Evolutionary conservation across 2,888 invertebrate species (phyloP), one percentile per base, ranked within the genome.

Genomic region (Cremastinae sp.): DNA sequence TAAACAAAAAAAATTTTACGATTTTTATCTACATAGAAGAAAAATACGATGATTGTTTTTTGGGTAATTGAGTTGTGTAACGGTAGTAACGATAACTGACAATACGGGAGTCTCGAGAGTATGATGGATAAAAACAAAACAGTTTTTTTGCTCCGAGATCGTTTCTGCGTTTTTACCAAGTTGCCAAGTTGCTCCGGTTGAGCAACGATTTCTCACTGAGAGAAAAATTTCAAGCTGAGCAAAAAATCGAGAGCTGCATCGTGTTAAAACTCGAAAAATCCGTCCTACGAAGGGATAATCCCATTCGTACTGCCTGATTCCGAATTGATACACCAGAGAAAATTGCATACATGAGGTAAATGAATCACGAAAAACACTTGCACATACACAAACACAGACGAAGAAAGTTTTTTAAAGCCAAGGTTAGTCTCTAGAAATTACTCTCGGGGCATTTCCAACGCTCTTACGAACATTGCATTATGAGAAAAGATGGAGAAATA

Each of bases 231-330:
- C 12, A 14, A 49, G 54, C 12, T 14, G 12, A 66, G 54, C 5
- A 45, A 51, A 58, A 49, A 62, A 65, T 49, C 43, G 34, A 74
- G 22, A 58, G 53, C 45, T n/a, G 54, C 61, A 51, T n/a, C n/a
- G n/a, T 43, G 68, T 72, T 51, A 53, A 72, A 74, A 73, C 72
- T 72, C 73, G 28, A 65, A 62, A 20, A 75, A 79, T 79, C 79
- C 79, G 79, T 79, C 79, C 79, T 79, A 58, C 49, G 65, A 58
- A 72, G 74, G n/a, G 54, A 61, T 51, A 68, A 59, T 54, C 54
- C 66, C 68, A 54, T 72, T 53, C 65, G 71, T 72, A 75, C 68
- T 76, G 66, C 68, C 72, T 61, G 51, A 68, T 68, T 68, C 68
- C 53, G 62, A 72, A 62, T 64, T 64, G 54, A 56, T 58, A 28